Base-by-base conservation (phyloP, 1,140 invertebrate genomes). In the Cherax destructor region DNA sequence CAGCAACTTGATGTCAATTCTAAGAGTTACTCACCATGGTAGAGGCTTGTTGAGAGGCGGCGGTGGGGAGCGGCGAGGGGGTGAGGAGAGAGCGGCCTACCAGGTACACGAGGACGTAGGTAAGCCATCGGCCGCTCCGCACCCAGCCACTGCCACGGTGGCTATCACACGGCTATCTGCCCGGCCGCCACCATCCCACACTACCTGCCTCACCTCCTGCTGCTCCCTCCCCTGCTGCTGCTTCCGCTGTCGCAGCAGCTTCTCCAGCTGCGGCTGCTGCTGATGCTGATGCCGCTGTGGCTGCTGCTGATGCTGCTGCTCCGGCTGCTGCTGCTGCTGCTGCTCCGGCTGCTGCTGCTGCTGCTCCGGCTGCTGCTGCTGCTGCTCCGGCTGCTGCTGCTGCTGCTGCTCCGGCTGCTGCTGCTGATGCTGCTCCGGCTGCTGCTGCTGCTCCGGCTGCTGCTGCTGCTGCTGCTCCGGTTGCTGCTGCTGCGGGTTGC, bases 31-130 rank as follows among this genome's bases (percentile, higher is more conserved):
- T 72, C 59, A 89, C 88, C 88, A 89, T 89, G 56, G 88, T 89
- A 61, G 88, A 89, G 88, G 88, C 88, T 80, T 89, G 88, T 61
- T 89, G 88, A 76, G 88, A 89, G 80, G 88, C 88, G 69, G 88
- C 80, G 69, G 10, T 83, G 88, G 77, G 83, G 88, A 80, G 88
- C 56, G 69, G 88, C 88, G 79, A 89, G 79, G 79, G 88, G 65
- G 88, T 89, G 80, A 89, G 88, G 61, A 89, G 88, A 52, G 88
- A 89, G 56, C 88, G 88, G 50, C 88, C 88, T 83, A 89, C 88
- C 47, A 89, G 80, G 77, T 89, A 89, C 77, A 89, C 88, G 24
- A 89, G 81, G 47, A 89, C 80, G 77, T 89, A 89, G 79, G 88
- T 89, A 83, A 89, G 88, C 88, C 88, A 89, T 89, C 88, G 81